Base-by-base conservation (phyloP, 2,888 invertebrate genomes). In the Xanthia icteritia region DNA sequence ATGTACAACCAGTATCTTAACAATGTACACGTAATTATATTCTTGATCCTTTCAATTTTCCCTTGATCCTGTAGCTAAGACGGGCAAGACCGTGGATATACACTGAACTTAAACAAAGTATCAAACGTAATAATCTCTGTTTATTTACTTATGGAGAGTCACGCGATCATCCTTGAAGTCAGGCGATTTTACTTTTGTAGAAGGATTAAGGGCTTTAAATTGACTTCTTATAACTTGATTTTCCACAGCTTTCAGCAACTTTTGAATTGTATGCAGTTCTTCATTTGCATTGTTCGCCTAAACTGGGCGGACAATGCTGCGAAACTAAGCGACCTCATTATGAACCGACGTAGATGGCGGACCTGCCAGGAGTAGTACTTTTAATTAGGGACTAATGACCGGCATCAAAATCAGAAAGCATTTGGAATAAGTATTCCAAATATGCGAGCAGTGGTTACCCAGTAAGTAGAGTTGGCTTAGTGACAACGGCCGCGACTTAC, bases 1-100 rank as follows among this genome's bases (percentile, higher is more conserved):
- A 65, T 58, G 45, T 61, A 42, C 72, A 54, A 36, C 51, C 27
- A 36, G 31, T 63, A 63, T 80, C 70, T 86, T 83, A 71, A 72
- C 76, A 83, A 79, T 79, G 83, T 87, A 82, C 75, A 86, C 80
- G 65, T 86, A 88, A 86, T 86, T 86, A 86, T 76, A 76, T 86
- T 83, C 86, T 69, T 86, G 86, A 88, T 88, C 86, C 86, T 76
- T 79, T 86, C 83, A 86, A 86, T 86, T 86, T 86, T 86, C 81
- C 76, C 73, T 65, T 88, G 84, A 86, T 88, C 88, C 88, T 61
- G 68, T 56, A 63, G 39, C 71, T 81, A 88, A 86, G 86, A 75
- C 78, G 54, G 70, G 39, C 66, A 69, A 77, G 74, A 70, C 75
- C 54, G 54, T 77, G 73, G 56, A 67, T 87, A 84, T 42, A 85